A percentile compares a stretch with the other conserved stretches of the same genome.
These are phyloP conservation scores for Leptinotarsa peninsularis DNA, from an alignment of 2,888 invertebrate species.

Conservation along the genomic window DNA sequence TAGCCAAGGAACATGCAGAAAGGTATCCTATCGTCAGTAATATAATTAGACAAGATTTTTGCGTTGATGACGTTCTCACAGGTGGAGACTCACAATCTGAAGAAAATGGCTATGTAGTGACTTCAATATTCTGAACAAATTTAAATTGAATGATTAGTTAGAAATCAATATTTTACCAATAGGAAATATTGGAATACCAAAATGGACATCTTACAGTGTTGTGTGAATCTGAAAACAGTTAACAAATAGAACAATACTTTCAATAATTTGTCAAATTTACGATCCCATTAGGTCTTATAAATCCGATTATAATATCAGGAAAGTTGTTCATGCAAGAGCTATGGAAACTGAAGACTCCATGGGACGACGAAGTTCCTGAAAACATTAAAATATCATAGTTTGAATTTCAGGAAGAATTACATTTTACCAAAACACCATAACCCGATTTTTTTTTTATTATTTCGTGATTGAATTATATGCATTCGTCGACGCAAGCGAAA, in stretches of 20 bases:
- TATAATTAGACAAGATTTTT: too few relatives aligned
- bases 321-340: constrained; percentile 23
- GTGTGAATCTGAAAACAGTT: too few relatives aligned
- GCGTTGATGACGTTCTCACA: too few relatives aligned
- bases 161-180: background rate
- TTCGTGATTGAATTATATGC: constrained; percentile 10
- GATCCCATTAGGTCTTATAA: constrained; percentile 9
- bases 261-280: constrained; percentile 18
- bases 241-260: constrained; percentile 1
- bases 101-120: background rate
- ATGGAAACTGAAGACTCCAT: constrained; percentile 6
- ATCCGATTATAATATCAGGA: background rate
- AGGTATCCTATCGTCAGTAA: constrained; percentile 7
- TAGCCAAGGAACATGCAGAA: constrained; percentile 16
- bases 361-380: constrained; percentile 13
- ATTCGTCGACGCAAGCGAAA: constrained; percentile 23
- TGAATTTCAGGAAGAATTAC: background rate
- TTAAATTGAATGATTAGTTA: too few relatives aligned
- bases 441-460: background rate
- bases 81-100: too few relatives aligned
- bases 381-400: background rate
- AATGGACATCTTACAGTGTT: too few relatives aligned
- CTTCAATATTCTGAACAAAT: too few relatives aligned
- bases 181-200: background rate
- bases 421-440: background rate